These are phyloP conservation scores for Grammomys dolichurus DNA, from an alignment of 2,113 vertebrate genomes.

Conservation along the genomic window DNA sequence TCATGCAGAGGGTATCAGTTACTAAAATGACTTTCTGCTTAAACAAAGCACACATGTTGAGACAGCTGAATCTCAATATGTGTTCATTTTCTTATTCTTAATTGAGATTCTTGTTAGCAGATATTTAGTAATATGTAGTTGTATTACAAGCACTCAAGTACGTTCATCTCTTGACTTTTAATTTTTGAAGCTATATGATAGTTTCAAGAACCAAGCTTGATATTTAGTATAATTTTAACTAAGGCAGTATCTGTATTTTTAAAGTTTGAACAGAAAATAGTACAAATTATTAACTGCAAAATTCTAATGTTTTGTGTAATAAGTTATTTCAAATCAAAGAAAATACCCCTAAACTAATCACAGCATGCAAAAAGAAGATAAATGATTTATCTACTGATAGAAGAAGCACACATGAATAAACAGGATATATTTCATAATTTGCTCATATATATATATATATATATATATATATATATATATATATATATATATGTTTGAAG, in stretches of 20 bases:
- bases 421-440: not conserved
- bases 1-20: not conserved
- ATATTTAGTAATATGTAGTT: not conserved
- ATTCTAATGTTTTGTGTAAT: not conserved
- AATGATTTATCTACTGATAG: not conserved
- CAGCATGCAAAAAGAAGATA: not conserved
- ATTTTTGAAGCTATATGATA: constrained; percentile 22
- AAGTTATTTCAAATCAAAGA: not conserved
- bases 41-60: not conserved
- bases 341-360: not conserved
- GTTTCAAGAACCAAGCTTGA: not conserved
- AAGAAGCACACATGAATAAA: not conserved
- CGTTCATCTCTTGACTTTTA: not conserved
- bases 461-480: no score
- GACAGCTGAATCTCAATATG: not conserved
- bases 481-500: not conserved
- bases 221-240: not conserved
- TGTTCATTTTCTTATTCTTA: not conserved
- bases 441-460: not conserved
- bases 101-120: not conserved
- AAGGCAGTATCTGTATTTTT: not conserved
- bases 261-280: not conserved
- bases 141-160: not conserved
- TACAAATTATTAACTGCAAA: constrained; percentile 47
- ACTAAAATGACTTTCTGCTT: not conserved